These are phyloP conservation scores for Hetaerina titia DNA, from an alignment of 2,888 invertebrate species.

Conservation along the genomic window DNA sequence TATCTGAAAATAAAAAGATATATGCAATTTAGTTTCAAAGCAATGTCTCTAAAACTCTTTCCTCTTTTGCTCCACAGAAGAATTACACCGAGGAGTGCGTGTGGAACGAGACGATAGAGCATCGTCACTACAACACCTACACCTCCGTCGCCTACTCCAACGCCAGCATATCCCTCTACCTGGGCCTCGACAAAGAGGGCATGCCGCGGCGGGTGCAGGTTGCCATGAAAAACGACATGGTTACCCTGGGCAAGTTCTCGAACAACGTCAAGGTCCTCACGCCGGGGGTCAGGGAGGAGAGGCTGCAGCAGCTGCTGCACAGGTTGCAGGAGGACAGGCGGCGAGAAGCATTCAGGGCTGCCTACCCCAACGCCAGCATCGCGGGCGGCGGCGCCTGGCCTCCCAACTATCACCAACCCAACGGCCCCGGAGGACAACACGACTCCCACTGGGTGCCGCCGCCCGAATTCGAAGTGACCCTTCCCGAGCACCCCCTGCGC, in stretches of 20 bases:
- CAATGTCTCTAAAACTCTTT: slow-evolving; percentile 56
- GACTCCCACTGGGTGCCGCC: neutral
- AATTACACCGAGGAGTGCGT: slow-evolving; percentile 91
- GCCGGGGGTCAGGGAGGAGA: slow-evolving; percentile 79
- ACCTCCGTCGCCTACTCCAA: slow-evolving; percentile 87
- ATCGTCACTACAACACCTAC: slow-evolving; percentile 92
- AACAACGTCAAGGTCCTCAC: slow-evolving; percentile 87
- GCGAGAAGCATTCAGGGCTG: slow-evolving; percentile 28
- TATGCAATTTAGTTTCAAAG: too few relatives aligned
- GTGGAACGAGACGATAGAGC: slow-evolving; percentile 92
- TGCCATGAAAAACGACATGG: slow-evolving; percentile 79
- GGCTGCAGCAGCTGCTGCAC: slow-evolving; percentile 77
- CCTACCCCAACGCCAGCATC: slow-evolving; percentile 46
- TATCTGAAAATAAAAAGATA: neutral
- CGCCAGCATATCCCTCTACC: slow-evolving; percentile 83
- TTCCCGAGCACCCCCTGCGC: slow-evolving; percentile 69
- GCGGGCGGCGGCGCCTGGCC: neutral
- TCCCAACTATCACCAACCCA: neutral
- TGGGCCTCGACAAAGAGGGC: slow-evolving; percentile 88
- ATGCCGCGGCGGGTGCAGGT: slow-evolving; percentile 86
- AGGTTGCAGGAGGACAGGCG: slow-evolving; percentile 68
- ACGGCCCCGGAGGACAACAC: neutral
- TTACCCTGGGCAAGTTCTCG: slow-evolving; percentile 84
- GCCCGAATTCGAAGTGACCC: slow-evolving; percentile 39
- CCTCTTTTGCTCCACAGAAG: slow-evolving; percentile 84